Percentiles rank a stretch among this genome's conserved stretches.
phyloP scores from a whole-genome alignment of 1,140 invertebrate genomes.

The Bombus affinis region DNA sequence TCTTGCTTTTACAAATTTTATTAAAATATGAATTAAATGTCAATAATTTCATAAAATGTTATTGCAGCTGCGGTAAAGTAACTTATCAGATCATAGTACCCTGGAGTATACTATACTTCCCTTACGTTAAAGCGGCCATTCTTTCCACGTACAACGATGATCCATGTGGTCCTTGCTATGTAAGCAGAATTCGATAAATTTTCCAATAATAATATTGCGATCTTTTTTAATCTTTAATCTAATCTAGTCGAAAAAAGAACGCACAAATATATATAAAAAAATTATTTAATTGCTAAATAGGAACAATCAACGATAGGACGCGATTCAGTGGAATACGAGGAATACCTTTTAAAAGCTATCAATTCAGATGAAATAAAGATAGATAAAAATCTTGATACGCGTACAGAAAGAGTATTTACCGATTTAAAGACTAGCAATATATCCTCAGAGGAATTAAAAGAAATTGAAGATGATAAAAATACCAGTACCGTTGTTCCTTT shows the following conservation, averaged over 20 bases:
- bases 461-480: neutral
- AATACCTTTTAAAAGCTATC: neutral
- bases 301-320: neutral
- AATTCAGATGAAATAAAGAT: neutral
- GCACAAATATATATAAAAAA: neutral
- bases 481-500: neutral
- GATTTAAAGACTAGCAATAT: neutral
- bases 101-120: slow-evolving; percentile 79
- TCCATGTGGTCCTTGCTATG: slow-evolving; percentile 75
- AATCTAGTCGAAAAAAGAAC: neutral
- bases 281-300: neutral
- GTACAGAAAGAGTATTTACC: neutral
- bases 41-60: slow-evolving; percentile 6
- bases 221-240: neutral
- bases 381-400: neutral
- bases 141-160: slow-evolving; percentile 78
- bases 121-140: slow-evolving; percentile 79
- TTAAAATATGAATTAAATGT: neutral
- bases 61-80: slow-evolving; percentile 75
- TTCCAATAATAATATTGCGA: neutral
- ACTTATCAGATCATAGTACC: slow-evolving; percentile 78
- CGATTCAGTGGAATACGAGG: neutral
- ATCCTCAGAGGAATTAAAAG: neutral
- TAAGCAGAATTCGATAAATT: slow-evolving; percentile 11
- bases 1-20: neutral